Conservation (phyloP, 2,888 invertebrate species). For the Euproctis similis region DNA sequence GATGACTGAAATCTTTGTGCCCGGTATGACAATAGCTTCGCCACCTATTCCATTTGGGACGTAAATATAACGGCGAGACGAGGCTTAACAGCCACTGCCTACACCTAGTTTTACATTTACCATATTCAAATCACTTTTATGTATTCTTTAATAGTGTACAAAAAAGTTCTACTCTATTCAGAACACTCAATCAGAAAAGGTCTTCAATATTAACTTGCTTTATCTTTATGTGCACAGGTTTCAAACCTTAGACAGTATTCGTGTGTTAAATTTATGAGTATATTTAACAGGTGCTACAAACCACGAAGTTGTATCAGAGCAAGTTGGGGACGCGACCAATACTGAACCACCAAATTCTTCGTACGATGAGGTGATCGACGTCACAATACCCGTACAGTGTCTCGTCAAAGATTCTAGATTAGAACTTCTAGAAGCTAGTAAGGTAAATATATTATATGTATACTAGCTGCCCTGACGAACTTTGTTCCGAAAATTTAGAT, state of each 20-base stretch:
- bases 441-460: constrained; percentile 83
- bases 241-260: background rate
- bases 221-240: background rate
- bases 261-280: background rate
- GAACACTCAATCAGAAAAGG: too few relatives aligned
- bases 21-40: too few relatives aligned
- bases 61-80: too few relatives aligned
- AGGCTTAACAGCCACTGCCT: too few relatives aligned
- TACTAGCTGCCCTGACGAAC: too few relatives aligned
- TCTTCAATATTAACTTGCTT: too few relatives aligned
- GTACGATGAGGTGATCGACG: constrained; percentile 83
- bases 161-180: background rate
- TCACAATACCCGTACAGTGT: constrained; percentile 96
- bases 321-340: constrained; percentile 39
- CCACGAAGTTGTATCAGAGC: constrained; percentile 43
- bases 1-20: too few relatives aligned
- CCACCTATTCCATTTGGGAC: too few relatives aligned
- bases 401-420: constrained; percentile 94
- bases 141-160: too few relatives aligned
- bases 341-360: constrained; percentile 35
- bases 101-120: background rate
- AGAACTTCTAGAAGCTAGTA: constrained; percentile 87
- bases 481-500: too few relatives aligned
- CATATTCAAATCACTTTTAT: background rate
- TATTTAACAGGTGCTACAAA: constrained; percentile 34